phyloP scores from a whole-genome alignment of 2,113 vertebrate species.

The Boleophthalmus pectinirostris region DNA sequence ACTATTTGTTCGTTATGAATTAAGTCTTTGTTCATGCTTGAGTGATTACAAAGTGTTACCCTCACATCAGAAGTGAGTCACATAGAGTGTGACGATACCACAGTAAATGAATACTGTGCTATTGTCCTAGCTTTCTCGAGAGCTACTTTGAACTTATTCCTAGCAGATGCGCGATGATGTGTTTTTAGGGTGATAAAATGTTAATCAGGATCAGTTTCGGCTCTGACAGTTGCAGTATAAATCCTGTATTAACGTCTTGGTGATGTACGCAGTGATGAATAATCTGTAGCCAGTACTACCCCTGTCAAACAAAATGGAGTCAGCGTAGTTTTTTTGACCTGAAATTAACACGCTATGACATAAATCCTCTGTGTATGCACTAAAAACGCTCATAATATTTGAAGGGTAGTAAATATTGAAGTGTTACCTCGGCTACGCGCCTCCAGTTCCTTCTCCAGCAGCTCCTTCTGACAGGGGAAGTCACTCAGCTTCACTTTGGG shows the following conservation, averaged over 20 bases:
- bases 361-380: not conserved
- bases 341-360: slow-evolving; percentile 1
- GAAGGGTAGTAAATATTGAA: not conserved
- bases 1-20: too few species aligned
- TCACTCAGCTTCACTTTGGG: slow-evolving; percentile 88
- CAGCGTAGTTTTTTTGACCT: slow-evolving; percentile 1
- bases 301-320: slow-evolving; percentile 6
- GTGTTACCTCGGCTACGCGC: slow-evolving; percentile 84
- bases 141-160: slow-evolving; percentile 14
- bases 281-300: slow-evolving; percentile 30
- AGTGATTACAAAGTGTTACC: too few species aligned
- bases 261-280: slow-evolving; percentile 24
- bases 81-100: too few species aligned
- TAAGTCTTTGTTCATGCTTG: too few species aligned
- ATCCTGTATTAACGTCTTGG: slow-evolving; percentile 41
- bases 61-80: too few species aligned
- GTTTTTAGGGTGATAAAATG: slow-evolving; percentile 42
- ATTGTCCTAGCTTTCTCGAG: not conserved
- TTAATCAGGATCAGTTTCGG: slow-evolving; percentile 39
- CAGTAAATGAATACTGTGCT: not conserved
- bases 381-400: not conserved
- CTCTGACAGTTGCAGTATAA: slow-evolving; percentile 36
- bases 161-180: slow-evolving; percentile 32
- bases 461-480: slow-evolving; percentile 87
- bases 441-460: slow-evolving; percentile 90